phyloP scores from a whole-genome alignment of 2,888 invertebrate species.

The Drosophila siamana region DNA sequence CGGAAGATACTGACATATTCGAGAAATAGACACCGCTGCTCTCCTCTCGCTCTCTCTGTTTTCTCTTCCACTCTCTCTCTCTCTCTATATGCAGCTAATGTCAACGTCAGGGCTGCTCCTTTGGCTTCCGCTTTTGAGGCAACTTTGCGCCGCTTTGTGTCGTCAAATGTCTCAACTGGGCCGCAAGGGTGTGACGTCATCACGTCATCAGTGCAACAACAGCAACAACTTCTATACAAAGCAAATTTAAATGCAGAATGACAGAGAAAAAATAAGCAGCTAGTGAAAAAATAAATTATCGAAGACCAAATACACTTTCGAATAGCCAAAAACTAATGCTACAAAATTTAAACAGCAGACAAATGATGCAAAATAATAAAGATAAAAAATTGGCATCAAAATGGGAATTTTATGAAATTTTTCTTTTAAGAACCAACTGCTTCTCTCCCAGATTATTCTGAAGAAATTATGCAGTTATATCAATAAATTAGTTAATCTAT shows the following conservation, averaged over 20 bases:
- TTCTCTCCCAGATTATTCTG: no score
- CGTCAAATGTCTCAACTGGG: slow-evolving; percentile 57
- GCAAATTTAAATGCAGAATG: slow-evolving; percentile 27
- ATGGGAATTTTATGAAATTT: no score
- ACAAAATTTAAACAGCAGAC: no score
- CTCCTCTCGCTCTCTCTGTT: neutral
- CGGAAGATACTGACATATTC: slow-evolving; percentile 57
- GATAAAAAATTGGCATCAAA: no score
- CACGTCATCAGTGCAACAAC: slow-evolving; percentile 22
- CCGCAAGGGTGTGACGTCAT: slow-evolving; percentile 62
- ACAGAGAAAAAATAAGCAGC: slow-evolving; percentile 3
- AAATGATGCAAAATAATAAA: no score
- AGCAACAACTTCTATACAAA: slow-evolving; percentile 1
- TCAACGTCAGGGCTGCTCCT: slow-evolving; percentile 55
- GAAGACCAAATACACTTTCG: neutral
- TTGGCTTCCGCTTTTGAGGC: slow-evolving; percentile 39
- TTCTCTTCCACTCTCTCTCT: neutral
- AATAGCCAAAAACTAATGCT: no score
- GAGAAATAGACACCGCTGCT: slow-evolving; percentile 34
- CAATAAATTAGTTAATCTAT: no score
- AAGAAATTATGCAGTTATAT: no score
- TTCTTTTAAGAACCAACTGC: no score
- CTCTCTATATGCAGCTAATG: slow-evolving; percentile 44
- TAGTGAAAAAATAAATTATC: neutral
- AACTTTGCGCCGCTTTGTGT: slow-evolving; percentile 57